Conservation (phyloP, 2,888 invertebrate genomes). For the Anoplius nigerrimus region DNA sequence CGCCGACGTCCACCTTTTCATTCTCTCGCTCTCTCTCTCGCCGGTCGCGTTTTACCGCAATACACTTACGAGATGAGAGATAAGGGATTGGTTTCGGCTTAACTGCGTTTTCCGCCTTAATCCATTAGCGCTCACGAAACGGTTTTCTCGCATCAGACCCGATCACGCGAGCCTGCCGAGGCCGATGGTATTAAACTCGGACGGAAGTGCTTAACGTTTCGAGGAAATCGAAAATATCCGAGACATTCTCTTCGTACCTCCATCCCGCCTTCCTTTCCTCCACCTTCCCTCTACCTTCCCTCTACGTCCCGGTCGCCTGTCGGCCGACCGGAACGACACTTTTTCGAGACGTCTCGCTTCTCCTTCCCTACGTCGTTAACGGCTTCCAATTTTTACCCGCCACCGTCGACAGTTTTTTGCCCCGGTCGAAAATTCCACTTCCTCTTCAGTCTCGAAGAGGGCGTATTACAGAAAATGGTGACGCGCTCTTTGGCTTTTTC, state of each 20-base stretch:
- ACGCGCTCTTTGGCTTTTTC: no score
- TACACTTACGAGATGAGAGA: slow-evolving; percentile 58
- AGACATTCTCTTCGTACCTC: slow-evolving; percentile 3
- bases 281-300: no score
- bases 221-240: slow-evolving; percentile 27
- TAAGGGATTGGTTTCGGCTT: slow-evolving; percentile 61
- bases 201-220: slow-evolving; percentile 27
- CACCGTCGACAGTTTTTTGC: no score
- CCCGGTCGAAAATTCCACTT: no score
- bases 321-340: no score
- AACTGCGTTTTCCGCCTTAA: slow-evolving; percentile 60
- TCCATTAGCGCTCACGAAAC: slow-evolving; percentile 61
- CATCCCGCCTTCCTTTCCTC: background rate
- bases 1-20: background rate
- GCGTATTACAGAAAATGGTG: no score
- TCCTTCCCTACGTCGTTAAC: background rate
- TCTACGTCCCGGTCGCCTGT: no score
- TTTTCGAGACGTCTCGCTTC: background rate
- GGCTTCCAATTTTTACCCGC: no score
- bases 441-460: no score
- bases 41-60: slow-evolving; percentile 28
- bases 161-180: slow-evolving; percentile 52
- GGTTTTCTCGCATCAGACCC: slow-evolving; percentile 45
- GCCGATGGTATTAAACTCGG: background rate
- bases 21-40: background rate